Conservation (phyloP, 2,113 vertebrate species). For the Theristicus caerulescens region DNA sequence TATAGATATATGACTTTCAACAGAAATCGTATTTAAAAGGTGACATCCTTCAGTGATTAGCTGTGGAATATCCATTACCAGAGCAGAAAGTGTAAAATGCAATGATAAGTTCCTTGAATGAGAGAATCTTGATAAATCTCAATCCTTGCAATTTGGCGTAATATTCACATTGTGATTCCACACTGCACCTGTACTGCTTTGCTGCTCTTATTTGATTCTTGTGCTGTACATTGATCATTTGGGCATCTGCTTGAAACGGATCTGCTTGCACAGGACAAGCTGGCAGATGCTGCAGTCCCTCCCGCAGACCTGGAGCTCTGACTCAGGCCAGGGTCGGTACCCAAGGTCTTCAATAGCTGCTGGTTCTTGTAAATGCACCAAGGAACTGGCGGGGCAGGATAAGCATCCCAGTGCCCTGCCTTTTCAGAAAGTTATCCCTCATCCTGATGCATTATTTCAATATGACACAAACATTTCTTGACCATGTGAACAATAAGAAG, state of each 20-base stretch:
- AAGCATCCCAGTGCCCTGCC: background rate
- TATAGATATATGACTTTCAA: background rate
- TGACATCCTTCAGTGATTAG: background rate
- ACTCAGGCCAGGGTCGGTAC: background rate
- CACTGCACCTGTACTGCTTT: rapidly evolving
- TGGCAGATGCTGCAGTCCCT: rapidly evolving
- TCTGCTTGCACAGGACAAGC: no score
- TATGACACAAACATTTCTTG: background rate
- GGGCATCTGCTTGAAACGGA: background rate
- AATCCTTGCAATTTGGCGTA: background rate
- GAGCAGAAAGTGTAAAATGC: background rate
- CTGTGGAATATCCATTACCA: background rate
- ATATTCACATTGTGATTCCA: background rate
- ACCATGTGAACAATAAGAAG: background rate
- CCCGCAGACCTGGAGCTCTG: background rate
- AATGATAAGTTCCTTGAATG: background rate
- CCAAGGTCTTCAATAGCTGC: rapidly evolving
- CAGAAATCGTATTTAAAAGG: background rate
- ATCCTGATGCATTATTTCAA: background rate
- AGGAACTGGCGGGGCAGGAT: background rate
- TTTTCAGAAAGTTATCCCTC: background rate
- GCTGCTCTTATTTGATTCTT: background rate
- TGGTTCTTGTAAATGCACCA: rapidly evolving
- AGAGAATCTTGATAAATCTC: background rate
- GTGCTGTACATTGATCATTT: rapidly evolving